Evolutionary conservation across 2,797 vertebrate species (phyloP), one percentile per base, ranked within the genome.

Genomic region (Chaetodon trifasciatus): DNA sequence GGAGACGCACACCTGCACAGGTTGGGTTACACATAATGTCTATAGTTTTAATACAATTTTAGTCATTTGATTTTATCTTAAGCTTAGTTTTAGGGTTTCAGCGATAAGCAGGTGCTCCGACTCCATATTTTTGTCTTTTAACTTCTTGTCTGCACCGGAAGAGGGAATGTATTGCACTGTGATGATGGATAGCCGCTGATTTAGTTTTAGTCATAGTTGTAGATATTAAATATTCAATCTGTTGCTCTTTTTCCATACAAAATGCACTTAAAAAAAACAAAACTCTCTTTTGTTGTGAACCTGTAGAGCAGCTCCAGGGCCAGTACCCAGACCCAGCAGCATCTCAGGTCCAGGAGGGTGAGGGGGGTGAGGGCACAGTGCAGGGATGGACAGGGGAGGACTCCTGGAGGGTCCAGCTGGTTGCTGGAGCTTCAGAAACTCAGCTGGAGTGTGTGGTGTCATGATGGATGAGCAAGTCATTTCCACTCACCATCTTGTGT

Each of bases 1-100:
- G 82, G 95, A 96, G 52, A 79, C 77, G 0, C n/a, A 73, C 67
- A 83, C 73, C 69, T 86, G 89, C 78, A 47, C 91, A 89, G 91
- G 90, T 93, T 1, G 7, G 86, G 40, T 2, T 62, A 17, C 6
- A 47, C 9, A 9, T 11, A 60, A 60, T 35, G 28, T 57, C 16
- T 35, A 9, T 35, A 57, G 21, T 52, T 52, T 52, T 23, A 52
- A 0, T 21, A 3, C 1, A n/a, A 12, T n/a, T 63, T 28, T 19
- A 11, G 13, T 47, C 8, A 8, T 19, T 40, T 39, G 10, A 16
- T 17, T 44, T 11, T n/a, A 23, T 52, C 11, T 52, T 52, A n/a
- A 23, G n/a, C 11, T 52, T 8, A n/a, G 10, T 6, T 12, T 44
- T 35, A 12, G 23, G 1, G 3, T 71, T 49, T 19, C 21, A 24